phyloP scores from a whole-genome alignment of 2,797 vertebrate genomes.

The Momotus momota region DNA sequence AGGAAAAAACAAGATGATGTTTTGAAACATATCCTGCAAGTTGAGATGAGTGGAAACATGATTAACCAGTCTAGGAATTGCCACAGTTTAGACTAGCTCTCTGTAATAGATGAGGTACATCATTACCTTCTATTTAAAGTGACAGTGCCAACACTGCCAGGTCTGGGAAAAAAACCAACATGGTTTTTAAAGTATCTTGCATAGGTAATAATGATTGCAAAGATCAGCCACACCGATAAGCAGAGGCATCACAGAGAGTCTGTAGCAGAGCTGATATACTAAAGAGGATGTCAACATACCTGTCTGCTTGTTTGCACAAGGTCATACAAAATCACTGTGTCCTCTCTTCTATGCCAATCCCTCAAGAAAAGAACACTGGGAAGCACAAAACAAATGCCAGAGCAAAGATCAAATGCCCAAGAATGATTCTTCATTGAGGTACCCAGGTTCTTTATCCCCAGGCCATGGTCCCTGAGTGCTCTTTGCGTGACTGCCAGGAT shows the following conservation, averaged over 20 bases:
- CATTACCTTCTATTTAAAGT: conserved; percentile 13
- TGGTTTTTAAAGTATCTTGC: background rate
- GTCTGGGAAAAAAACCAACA: fast-evolving
- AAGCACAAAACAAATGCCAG: background rate
- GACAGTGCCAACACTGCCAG: background rate
- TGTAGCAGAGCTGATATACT: background rate
- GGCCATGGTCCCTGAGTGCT: fast-evolving
- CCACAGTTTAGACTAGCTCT: background rate
- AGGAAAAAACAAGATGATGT: background rate
- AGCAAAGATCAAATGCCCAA: background rate
- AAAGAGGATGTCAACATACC: background rate
- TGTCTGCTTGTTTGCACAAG: background rate
- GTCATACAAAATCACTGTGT: background rate
- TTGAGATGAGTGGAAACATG: background rate
- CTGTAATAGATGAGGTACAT: background rate
- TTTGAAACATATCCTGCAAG: background rate
- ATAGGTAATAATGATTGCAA: background rate
- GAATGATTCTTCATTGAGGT: background rate
- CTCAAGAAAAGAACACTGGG: background rate
- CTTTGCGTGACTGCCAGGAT: background rate
- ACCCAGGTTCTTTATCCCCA: background rate
- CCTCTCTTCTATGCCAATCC: background rate
- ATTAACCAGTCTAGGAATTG: background rate
- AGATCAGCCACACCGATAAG: background rate
- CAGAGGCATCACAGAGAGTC: fast-evolving